Base-by-base conservation (phyloP, 2,888 invertebrate genomes). In the Hirtodrosophila duncani region DNA sequence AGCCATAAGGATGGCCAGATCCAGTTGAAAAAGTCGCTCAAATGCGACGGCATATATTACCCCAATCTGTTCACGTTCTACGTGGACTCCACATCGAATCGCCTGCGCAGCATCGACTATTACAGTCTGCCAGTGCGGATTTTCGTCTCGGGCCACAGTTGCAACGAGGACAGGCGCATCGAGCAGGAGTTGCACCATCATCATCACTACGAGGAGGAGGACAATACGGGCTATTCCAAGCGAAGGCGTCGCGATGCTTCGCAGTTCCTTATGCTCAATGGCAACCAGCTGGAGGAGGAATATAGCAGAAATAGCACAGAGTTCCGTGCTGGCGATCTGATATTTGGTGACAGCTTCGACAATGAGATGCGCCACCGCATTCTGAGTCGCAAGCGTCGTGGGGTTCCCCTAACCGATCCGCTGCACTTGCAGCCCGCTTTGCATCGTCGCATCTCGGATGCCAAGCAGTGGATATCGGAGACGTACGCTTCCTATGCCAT, bases 401-500 rank as follows among this genome's bases (percentile, higher is more conserved):
- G 65, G 0, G 87, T 88, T 13, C 20, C 58, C 20, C 36, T 65
- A 80, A 58, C 62, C 2, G 69, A 66, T 31, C 90, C 90, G 83
- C 89, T 91, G 84, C 88, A 90, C 27, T 88, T 91, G 70, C 69
- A 72, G 42, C 81, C 78, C 0, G 66, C 72, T 0, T 24, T 80
- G 13, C 91, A 92, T 82, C 88, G 90, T 8, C 90, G 91, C 83
- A 90, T 93, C 59, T 89, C 92, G 6, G 93, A 93, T 75, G 94
- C 94, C 8, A 93, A 92, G 80, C 93, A 93, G 83, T 94, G 94
- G 94, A 92, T 93, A 81, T 92, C 94, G 9, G 95, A 95, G 85
- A 95, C 95, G 0, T 92, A 94, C 67, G 94, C 94, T 3, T 94
- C 94, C 21, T 95, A 93, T 83, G 92, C 94, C n/a, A 94, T 95